A percentile compares a stretch with the other conserved stretches of the same genome.
Conservation (phyloP, 2,113 vertebrate genomes). For the Cariama cristata region DNA sequence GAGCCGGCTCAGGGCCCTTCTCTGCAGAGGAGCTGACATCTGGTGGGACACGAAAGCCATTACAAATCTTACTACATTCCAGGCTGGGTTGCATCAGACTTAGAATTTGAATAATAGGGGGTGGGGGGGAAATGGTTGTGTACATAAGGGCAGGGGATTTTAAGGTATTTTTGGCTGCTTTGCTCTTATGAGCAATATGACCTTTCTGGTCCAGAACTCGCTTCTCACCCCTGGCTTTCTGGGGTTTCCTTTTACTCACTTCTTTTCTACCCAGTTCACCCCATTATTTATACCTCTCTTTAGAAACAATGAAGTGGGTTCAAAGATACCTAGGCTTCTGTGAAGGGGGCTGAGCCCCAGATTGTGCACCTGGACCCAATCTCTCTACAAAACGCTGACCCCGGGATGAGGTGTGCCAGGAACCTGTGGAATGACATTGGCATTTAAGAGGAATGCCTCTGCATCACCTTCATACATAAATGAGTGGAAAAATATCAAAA, state of each 20-base stretch:
- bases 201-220: background rate
- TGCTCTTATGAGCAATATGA: background rate
- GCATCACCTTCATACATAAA: background rate
- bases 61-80: slow-evolving; percentile 42
- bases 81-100: slow-evolving; percentile 58
- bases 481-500: background rate
- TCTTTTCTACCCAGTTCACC: background rate
- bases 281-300: background rate
- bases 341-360: background rate
- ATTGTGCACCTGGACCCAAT: background rate
- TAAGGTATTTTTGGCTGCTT: background rate
- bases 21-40: slow-evolving; percentile 57
- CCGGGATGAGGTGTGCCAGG: background rate
- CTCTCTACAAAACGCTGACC: background rate
- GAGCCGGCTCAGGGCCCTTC: background rate
- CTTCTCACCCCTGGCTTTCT: background rate
- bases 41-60: background rate
- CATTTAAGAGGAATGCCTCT: background rate
- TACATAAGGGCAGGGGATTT: background rate
- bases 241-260: background rate
- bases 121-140: accelerated
- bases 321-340: background rate
- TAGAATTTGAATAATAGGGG: background rate
- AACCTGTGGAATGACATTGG: background rate
- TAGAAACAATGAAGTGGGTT: background rate